Evolutionary conservation across 2,797 vertebrate species (phyloP).

Genomic region (Picus viridis): DNA sequence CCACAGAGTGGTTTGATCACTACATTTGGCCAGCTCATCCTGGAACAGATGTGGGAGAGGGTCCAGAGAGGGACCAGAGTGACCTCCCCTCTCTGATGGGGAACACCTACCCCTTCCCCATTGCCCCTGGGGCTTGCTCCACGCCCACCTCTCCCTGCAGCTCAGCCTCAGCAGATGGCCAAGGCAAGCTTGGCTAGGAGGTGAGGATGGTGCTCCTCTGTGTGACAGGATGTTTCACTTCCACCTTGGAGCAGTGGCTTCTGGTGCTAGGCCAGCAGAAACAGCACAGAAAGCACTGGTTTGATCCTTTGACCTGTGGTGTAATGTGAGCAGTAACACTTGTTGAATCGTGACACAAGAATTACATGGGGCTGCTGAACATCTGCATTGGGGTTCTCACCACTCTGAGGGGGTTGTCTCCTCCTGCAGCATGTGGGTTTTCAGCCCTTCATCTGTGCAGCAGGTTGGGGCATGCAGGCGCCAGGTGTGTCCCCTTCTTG

Average conservation of each 20-base stretch:
- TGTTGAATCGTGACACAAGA: fast-evolving
- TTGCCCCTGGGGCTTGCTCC: not conserved
- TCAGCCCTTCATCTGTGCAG: not conserved
- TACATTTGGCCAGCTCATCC: fast-evolving
- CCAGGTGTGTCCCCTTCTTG: not conserved
- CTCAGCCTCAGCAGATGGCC: not conserved
- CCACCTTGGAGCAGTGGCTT: not conserved
- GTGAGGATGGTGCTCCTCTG: not conserved
- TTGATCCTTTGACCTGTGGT: not conserved
- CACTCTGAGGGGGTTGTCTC: fast-evolving
- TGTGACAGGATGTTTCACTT: not conserved
- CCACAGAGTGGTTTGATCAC: fast-evolving
- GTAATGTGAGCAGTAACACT: not conserved
- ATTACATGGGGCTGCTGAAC: fast-evolving
- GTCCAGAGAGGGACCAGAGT: too few species aligned
- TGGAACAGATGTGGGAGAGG: not conserved
- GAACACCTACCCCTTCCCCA: not conserved
- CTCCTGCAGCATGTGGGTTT: not conserved
- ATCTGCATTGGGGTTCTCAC: not conserved
- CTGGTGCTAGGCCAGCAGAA: not conserved
- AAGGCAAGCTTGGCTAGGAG: not conserved
- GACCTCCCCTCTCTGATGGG: too few species aligned
- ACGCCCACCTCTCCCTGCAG: not conserved
- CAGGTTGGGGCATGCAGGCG: not conserved
- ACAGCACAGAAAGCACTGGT: not conserved